Evolutionary conservation across 1,140 invertebrate species (phyloP).

Genomic region (Cherax quadricarinatus): DNA sequence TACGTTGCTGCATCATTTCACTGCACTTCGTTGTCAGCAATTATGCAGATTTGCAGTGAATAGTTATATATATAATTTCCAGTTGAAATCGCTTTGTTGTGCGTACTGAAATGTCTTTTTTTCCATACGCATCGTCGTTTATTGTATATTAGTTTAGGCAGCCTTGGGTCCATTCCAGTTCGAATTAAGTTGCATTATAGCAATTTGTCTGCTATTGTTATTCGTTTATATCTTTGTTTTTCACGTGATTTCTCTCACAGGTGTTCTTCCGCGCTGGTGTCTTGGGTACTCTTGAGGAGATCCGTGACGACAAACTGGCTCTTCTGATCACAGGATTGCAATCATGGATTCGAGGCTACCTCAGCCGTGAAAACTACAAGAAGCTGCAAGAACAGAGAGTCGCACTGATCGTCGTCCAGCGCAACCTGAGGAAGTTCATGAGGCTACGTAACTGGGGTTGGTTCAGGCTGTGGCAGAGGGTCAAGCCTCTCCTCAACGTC

Average conservation of each 20-base stretch:
- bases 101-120: too few species aligned
- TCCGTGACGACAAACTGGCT: slow-evolving; percentile 98
- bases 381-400: slow-evolving; percentile 98
- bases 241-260: slow-evolving; percentile 78
- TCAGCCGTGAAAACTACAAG: slow-evolving; percentile 95
- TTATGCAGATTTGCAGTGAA: too few species aligned
- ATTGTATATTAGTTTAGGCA: too few species aligned
- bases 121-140: too few species aligned
- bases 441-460: slow-evolving; percentile 99
- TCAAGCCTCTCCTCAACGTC: slow-evolving; percentile 99
- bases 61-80: too few species aligned
- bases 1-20: too few species aligned
- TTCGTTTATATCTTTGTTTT: too few species aligned
- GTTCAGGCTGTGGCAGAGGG: slow-evolving; percentile 99
- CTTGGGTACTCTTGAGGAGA: slow-evolving; percentile 99
- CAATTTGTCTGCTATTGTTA: too few species aligned
- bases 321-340: slow-evolving; percentile 99
- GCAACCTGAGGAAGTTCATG: slow-evolving; percentile 99
- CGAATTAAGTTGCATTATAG: too few species aligned
- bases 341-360: slow-evolving; percentile 90
- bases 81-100: too few species aligned
- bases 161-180: too few species aligned
- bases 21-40: too few species aligned
- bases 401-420: slow-evolving; percentile 97
- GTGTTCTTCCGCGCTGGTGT: slow-evolving; percentile 99